Evolutionary conservation across 2,113 vertebrate species (phyloP), one percentile per base, ranked within the genome.

Genomic region (Dicentrarchus labrax): DNA sequence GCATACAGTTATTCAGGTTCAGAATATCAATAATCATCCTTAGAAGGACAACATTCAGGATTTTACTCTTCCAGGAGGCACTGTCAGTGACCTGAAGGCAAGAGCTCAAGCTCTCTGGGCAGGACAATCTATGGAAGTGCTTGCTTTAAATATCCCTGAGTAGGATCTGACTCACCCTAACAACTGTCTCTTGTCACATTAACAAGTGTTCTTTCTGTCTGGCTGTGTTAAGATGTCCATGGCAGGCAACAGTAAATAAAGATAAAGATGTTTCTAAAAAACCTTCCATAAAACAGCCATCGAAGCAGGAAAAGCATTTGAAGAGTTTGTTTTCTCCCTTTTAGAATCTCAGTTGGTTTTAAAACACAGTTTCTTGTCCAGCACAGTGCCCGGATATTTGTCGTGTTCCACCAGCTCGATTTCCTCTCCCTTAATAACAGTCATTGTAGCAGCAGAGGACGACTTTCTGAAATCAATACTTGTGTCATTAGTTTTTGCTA

Each of bases 381-480:
- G 36, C 48, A 21, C 36, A 16, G 15, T 39, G 41, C 6, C 48
- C 2, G 39, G 43, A 21, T 80, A 19, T 48, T 61, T 66, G 19
- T 39, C 0, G 1, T 11, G n/a, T 41, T 48, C 39, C 53, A 47
- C 36, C 24, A 36, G 43, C 56, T 69, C 30, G 0, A 11, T 17
- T 36, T 73, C 13, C 77, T 51, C n/a, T 73, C 22, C 10, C n/a
- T 70, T 62, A 67, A 61, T 47, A 69, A 59, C 56, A 47, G 45
- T 8, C 19, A 24, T 13, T 73, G 41, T 16, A 85, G 30, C 22
- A 59, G 22, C 30, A 60, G 38, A 36, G 47, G 79, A 78, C 24
- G 2, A 15, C 73, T 64, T 62, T 36, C 13, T 54, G 2, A 76
- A n/a, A 68, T 84, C 83, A 76, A 75, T 87, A 48, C 73, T 38